These are phyloP conservation scores for Dolichallabes microphthalmus DNA, from an alignment of 2,113 vertebrate genomes.

Conservation along the genomic window DNA sequence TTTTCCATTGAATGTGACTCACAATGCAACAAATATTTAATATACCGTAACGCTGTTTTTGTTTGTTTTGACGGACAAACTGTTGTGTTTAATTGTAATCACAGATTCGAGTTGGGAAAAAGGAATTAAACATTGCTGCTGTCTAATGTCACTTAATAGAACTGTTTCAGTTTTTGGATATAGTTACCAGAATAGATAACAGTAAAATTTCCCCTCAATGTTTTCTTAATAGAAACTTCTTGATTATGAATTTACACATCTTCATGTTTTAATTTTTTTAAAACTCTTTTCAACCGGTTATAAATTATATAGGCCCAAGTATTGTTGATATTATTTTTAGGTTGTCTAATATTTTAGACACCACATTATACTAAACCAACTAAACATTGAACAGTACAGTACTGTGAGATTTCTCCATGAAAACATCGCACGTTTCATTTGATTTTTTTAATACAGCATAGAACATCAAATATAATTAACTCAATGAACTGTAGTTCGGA, in stretches of 20 bases:
- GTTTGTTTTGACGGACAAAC: not conserved
- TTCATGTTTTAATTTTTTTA: not conserved
- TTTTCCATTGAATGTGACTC: not conserved
- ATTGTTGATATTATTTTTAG: not conserved
- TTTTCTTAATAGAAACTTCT: not conserved
- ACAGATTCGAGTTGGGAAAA: no score
- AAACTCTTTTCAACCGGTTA: not conserved
- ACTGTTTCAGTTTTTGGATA: not conserved
- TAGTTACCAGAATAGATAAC: not conserved
- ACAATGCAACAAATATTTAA: not conserved
- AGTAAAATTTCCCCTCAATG: not conserved
- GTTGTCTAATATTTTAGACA: not conserved
- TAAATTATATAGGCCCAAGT: not conserved
- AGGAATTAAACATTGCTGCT: not conserved
- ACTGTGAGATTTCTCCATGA: not conserved
- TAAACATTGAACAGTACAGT: conserved; percentile 15
- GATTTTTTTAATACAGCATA: not conserved
- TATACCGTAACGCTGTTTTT: not conserved
- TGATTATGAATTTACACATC: not conserved
- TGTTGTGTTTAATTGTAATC: not conserved
- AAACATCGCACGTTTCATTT: not conserved
- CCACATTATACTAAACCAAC: not conserved
- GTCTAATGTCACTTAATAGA: not conserved
- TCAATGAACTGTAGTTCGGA: not conserved
- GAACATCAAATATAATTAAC: not conserved